Base-by-base conservation (phyloP, 2,888 invertebrate genomes). In the Dugesia japonica region DNA sequence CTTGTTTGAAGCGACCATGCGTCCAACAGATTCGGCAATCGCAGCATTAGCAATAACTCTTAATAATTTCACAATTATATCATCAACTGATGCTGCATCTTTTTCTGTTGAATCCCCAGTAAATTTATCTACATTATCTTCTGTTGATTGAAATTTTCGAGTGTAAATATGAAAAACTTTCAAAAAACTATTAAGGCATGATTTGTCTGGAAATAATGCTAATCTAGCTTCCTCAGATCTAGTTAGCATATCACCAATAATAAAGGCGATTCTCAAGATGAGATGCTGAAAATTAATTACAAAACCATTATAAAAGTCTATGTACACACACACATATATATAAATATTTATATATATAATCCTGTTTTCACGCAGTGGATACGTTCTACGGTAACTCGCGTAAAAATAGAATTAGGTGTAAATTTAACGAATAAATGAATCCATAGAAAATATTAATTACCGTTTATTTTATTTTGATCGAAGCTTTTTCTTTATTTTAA, bases 41-140 rank as follows among this genome's bases (percentile, higher is more conserved):
- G 91, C 90, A 83, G 92, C 87, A 82, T 92, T 92, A 0, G 92
- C 92, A 28, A 92, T 86, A n/a, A 92, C 90, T 1, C 92, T 88
- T 20, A 92, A 89, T 71, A 89, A 79, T 78, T 84, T 84, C 20
- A 84, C 81, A 20, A 83, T 76, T 0, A 83, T 81, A 79, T 83
- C 83, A 75, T 88, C 89, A 56, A 56, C 56, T 13, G 56, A 56
- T 23, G 56, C 56, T 20, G 56, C n/a, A n/a, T 56, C 56, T 23
- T 56, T 56, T 56, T 56, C 56, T 13, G 7, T 56, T 20, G 56
- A 56, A 56, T 56, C 56, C 1, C 56, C 56, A 23, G 20, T 13
- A 4, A 56, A 13, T 56, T 56, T 56, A 23, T 56, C n/a, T 4
- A 23, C 7, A 56, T 56, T 56, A 4, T 56, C 56, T 9, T 56